A percentile compares a stretch with the other conserved stretches of the same genome.
These are phyloP conservation scores for Apostichopus leukothele DNA, from an alignment of 53 echinoderm and acorn worm genomes.

Conservation along the genomic window DNA sequence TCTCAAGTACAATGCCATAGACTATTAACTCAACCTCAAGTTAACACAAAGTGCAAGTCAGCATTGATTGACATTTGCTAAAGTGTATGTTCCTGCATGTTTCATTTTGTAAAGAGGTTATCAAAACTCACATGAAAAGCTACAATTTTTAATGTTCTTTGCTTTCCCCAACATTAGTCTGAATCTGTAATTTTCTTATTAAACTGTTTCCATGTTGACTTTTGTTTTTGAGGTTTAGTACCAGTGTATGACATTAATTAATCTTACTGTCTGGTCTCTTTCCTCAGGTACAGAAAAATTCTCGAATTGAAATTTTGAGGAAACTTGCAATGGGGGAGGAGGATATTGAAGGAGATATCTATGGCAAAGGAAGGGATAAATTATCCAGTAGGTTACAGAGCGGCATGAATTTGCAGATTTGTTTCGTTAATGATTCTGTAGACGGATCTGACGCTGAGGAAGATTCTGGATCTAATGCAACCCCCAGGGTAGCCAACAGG, in stretches of 20 bases:
- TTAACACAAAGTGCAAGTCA: too few species aligned
- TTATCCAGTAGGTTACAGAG: slow-evolving; percentile 89
- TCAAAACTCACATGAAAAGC: too few species aligned
- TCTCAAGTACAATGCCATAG: too few species aligned
- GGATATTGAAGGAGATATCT: slow-evolving; percentile 95
- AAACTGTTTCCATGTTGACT: not conserved
- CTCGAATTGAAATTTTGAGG: slow-evolving; percentile 81
- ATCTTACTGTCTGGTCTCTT: not conserved
- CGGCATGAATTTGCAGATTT: slow-evolving; percentile 98
- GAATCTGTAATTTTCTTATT: too few species aligned
- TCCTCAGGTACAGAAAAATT: slow-evolving; percentile 80
- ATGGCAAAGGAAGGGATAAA: slow-evolving; percentile 93
- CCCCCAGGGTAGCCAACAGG: slow-evolving; percentile 56
- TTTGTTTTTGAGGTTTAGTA: not conserved
- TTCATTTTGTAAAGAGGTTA: too few species aligned
- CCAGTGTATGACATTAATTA: too few species aligned
- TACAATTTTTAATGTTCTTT: too few species aligned
- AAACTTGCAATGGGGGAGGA: slow-evolving; percentile 98
- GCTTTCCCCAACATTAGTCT: too few species aligned
- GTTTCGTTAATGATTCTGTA: slow-evolving; percentile 88
- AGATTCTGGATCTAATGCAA: slow-evolving; percentile 62
- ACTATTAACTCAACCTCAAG: too few species aligned
- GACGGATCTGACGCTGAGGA: slow-evolving; percentile 83
- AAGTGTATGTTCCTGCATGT: too few species aligned
- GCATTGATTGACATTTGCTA: too few species aligned